A percentile compares a stretch with the other conserved stretches of the same genome.
Conservation (phyloP, 2,797 vertebrate species). For the Betta splendens region DNA sequence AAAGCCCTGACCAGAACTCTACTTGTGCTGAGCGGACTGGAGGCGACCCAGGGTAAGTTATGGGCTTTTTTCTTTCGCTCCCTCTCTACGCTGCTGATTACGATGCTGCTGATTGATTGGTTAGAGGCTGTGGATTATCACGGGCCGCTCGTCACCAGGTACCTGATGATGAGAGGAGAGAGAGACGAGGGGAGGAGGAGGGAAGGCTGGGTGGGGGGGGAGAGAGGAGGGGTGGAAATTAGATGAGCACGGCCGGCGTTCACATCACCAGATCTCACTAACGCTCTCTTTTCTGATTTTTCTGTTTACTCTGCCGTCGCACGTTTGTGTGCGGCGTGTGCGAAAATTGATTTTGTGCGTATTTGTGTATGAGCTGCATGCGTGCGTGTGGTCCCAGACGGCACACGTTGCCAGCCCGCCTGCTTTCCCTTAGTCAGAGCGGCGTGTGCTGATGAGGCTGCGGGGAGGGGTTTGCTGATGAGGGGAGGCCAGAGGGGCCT, state of each 20-base stretch:
- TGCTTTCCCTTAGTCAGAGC: slow-evolving; percentile 70
- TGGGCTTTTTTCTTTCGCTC: slow-evolving; percentile 78
- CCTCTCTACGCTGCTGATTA: slow-evolving; percentile 82
- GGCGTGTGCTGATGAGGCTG: slow-evolving; percentile 82
- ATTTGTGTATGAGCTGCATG: slow-evolving; percentile 43
- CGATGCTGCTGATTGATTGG: slow-evolving; percentile 87
- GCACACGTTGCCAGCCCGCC: slow-evolving; percentile 69
- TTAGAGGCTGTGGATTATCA: slow-evolving; percentile 84
- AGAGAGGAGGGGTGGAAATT: slow-evolving; percentile 73
- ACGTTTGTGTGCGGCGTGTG: slow-evolving; percentile 68
- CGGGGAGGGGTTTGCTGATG: slow-evolving; percentile 81
- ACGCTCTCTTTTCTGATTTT: slow-evolving; percentile 71
- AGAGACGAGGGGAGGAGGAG: slow-evolving; percentile 56
- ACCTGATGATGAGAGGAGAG: slow-evolving; percentile 84
- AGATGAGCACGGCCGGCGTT: slow-evolving; percentile 75
- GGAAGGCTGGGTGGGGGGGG: slow-evolving; percentile 21
- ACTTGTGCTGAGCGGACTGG: slow-evolving; percentile 83
- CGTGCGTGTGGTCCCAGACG: slow-evolving; percentile 72
- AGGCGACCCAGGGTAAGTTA: slow-evolving; percentile 90
- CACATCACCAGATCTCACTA: slow-evolving; percentile 74
- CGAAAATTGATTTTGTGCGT: slow-evolving; percentile 70
- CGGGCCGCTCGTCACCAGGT: slow-evolving; percentile 85
- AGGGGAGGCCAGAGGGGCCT: slow-evolving; percentile 80
- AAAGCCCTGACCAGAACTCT: slow-evolving; percentile 72
- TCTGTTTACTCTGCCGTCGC: slow-evolving; percentile 70